phyloP scores from a whole-genome alignment of 2,113 vertebrate species.

The Mionectes macconnelli region DNA sequence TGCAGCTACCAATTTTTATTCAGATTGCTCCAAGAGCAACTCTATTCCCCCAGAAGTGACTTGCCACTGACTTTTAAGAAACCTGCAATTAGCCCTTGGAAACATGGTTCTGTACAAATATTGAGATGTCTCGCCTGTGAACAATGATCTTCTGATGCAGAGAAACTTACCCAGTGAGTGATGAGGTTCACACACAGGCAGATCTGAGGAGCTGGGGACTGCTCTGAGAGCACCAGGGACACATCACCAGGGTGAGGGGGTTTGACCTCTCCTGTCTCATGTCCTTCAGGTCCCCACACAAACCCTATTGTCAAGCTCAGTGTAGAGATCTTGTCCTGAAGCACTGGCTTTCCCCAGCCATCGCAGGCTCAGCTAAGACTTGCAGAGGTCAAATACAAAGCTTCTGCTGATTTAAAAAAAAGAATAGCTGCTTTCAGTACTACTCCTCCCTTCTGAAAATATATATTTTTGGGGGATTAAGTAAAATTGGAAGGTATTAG shows the following conservation, averaged over 20 bases:
- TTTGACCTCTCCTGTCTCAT: neutral
- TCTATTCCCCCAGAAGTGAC: neutral
- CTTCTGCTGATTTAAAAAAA: neutral
- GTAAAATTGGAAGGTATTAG: neutral
- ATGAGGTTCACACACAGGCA: rapidly evolving
- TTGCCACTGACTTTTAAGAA: neutral
- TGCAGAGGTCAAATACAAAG: neutral
- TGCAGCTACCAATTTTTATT: neutral
- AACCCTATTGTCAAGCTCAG: neutral
- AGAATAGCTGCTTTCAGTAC: neutral
- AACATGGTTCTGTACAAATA: neutral
- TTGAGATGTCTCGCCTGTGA: neutral
- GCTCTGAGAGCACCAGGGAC: rapidly evolving
- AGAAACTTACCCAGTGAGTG: neutral
- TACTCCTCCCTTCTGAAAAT: neutral
- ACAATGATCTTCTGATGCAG: neutral
- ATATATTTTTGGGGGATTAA: neutral
- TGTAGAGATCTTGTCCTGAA: neutral
- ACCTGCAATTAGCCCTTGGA: neutral
- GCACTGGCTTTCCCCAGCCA: neutral
- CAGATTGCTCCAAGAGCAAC: neutral
- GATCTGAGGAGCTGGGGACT: too few relatives aligned
- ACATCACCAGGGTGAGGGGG: rapidly evolving
- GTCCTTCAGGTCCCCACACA: neutral
- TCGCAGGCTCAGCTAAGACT: neutral